Conservation (phyloP, 2,797 vertebrate genomes). For the Muscicapa striata region DNA sequence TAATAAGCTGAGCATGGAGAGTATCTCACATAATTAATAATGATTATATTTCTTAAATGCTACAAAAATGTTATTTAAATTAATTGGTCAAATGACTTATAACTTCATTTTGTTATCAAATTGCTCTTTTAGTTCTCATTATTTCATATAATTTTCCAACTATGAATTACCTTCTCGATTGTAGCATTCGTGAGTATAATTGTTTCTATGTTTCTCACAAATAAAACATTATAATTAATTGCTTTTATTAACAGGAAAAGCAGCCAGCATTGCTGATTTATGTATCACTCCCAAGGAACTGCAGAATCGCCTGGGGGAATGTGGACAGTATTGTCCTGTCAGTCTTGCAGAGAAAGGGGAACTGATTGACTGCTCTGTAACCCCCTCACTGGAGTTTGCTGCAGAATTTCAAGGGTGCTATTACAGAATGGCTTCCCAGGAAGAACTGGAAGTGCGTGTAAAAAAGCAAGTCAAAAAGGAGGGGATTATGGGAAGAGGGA, state of each 20-base stretch:
- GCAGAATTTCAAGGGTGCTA: constrained; percentile 87
- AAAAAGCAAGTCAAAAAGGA: background rate
- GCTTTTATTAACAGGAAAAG: constrained; percentile 79
- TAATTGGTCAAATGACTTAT: background rate
- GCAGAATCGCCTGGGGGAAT: constrained; percentile 83
- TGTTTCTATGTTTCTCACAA: background rate
- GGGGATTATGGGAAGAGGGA: background rate
- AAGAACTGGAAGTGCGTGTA: constrained; percentile 85
- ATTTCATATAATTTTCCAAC: background rate
- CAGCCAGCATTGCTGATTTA: constrained; percentile 85
- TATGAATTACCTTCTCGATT: background rate
- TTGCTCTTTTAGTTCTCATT: background rate
- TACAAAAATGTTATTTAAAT: background rate
- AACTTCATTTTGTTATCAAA: background rate
- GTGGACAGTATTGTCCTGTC: constrained; percentile 89
- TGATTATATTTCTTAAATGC: background rate
- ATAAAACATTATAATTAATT: background rate
- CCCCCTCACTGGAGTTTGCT: constrained; percentile 78
- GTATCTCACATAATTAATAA: background rate
- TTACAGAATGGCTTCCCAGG: constrained; percentile 88
- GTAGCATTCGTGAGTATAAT: background rate
- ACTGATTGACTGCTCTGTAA: constrained; percentile 84
- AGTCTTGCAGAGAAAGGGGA: constrained; percentile 86
- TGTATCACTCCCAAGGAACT: constrained; percentile 89
- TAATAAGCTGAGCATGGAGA: background rate